A percentile compares a stretch with the other conserved stretches of the same genome.
phyloP scores from a whole-genome alignment of 1,140 invertebrate species.

The Sitophilus oryzae region DNA sequence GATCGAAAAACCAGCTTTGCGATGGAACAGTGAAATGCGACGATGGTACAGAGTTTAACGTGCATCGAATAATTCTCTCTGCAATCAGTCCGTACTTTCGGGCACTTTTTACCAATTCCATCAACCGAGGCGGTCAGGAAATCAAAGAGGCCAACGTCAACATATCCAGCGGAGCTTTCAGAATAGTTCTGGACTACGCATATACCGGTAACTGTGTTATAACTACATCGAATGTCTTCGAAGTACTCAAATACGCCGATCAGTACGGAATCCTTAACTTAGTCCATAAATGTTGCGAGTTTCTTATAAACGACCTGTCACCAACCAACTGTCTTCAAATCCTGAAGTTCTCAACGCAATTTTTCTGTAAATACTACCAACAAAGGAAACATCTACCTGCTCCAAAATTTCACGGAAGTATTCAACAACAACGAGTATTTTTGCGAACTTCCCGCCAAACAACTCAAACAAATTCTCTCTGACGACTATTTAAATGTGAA shows the following conservation, averaged over 20 bases:
- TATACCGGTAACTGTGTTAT: constrained; percentile 59
- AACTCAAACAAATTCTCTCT: constrained; percentile 51
- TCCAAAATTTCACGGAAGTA: constrained; percentile 49
- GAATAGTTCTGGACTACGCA: constrained; percentile 58
- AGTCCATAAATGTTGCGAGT: constrained; percentile 59
- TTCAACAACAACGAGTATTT: constrained; percentile 52
- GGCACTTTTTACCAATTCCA: constrained; percentile 56
- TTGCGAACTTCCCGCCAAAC: constrained; percentile 48
- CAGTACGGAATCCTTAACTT: constrained; percentile 58
- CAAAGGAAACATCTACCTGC: constrained; percentile 49
- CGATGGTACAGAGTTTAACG: constrained; percentile 55
- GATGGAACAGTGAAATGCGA: constrained; percentile 54
- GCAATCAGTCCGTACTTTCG: constrained; percentile 63
- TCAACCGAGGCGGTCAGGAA: constrained; percentile 50
- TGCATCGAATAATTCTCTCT: constrained; percentile 60
- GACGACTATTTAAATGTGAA: constrained; percentile 61
- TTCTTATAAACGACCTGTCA: constrained; percentile 46
- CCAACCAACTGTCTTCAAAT: constrained; percentile 51
- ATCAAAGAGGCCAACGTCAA: constrained; percentile 49
- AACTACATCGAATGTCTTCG: constrained; percentile 55
- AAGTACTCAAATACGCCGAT: constrained; percentile 55
- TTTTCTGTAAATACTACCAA: constrained; percentile 56
- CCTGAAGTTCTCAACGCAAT: constrained; percentile 63
- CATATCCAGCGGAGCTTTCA: constrained; percentile 47
- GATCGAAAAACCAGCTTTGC: constrained; percentile 53